Evolutionary conservation across 1,140 invertebrate species (phyloP), one percentile per base, ranked within the genome.

Genomic region (Homarus americanus): DNA sequence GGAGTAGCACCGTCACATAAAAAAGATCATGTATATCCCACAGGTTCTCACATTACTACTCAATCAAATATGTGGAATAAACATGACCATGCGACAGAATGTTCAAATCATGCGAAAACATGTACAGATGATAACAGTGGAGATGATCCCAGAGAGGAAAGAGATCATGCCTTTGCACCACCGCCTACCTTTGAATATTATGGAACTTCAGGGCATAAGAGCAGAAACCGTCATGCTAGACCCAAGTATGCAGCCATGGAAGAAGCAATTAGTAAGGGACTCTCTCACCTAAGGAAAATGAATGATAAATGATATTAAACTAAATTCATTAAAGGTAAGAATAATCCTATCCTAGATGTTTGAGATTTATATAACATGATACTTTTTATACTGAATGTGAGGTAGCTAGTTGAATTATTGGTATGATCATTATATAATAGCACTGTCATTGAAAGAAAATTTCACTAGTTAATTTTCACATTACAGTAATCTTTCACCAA

Each of bases 171-270:
- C 28, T 87, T 79, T 87, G 85, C 85, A n/a, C 85, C 85, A 17
- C 85, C 85, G 32, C 36, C 85, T 1, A 87, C 85, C 0, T 79
- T 40, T 69, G 85, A 87, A n/a, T 87, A 87, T n/a, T 87, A 87
- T 66, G 85, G 85, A 15, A 75, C 85, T 28, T 20, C 75, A 24
- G 34, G 41, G 0, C 17, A 15, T n/a, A 87, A 36, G 49, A 34
- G 73, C 9, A 75, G 76, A 10, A 53, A 32, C 1, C 40, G 32
- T 49, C 32, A 75, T 24, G 17, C 24, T 34, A 66, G 34, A 41
- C 34, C 9, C 49, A 20, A 32, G 4, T 40, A 63, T n/a, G 20
- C 72, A 40, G 73, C 75, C 24, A 38, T 79, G 75, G 85, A 87
- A 58, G 32, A 78, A 7, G 36, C 85, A 38, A 44, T 87, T 44